Evolutionary conservation across 2,113 vertebrate species (phyloP).

Genomic region (Cranoglanis bouderius): DNA sequence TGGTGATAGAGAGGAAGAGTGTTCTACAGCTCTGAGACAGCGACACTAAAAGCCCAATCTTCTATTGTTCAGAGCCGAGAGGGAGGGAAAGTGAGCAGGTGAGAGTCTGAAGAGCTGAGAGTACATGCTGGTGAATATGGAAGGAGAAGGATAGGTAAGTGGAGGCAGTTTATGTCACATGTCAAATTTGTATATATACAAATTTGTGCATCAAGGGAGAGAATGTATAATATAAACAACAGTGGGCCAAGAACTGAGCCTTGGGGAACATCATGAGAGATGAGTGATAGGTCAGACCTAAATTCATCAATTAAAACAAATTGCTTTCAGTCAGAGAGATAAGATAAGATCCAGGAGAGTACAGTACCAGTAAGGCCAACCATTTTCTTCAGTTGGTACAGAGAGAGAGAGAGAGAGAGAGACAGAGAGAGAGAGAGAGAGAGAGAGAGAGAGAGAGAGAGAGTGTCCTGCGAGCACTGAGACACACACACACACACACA

Average conservation of each 20-base stretch:
- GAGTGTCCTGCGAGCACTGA: not conserved
- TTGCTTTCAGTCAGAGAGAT: not conserved
- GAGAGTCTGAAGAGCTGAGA: not conserved
- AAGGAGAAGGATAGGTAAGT: not conserved
- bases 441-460: too few relatives aligned
- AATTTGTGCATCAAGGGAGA: too few relatives aligned
- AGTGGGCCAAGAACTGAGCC: not conserved
- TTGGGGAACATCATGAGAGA: not conserved
- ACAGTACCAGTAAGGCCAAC: not conserved
- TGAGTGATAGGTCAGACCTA: not conserved
- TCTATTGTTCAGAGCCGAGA: too few relatives aligned
- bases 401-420: not conserved
- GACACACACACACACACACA: not conserved
- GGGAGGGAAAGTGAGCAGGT: not conserved
- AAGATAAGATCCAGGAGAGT: not conserved
- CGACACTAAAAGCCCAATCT: not conserved
- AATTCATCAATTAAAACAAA: not conserved
- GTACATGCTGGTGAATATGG: not conserved
- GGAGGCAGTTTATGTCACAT: not conserved
- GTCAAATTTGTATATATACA: too few relatives aligned
- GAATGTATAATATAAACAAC: not conserved
- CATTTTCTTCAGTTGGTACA: not conserved
- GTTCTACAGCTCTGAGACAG: constrained; percentile 1
- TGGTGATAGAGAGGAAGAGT: not conserved
- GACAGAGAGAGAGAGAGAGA: not conserved